phyloP scores from a whole-genome alignment of 2,113 vertebrate genomes.

The Silurus meridionalis region DNA sequence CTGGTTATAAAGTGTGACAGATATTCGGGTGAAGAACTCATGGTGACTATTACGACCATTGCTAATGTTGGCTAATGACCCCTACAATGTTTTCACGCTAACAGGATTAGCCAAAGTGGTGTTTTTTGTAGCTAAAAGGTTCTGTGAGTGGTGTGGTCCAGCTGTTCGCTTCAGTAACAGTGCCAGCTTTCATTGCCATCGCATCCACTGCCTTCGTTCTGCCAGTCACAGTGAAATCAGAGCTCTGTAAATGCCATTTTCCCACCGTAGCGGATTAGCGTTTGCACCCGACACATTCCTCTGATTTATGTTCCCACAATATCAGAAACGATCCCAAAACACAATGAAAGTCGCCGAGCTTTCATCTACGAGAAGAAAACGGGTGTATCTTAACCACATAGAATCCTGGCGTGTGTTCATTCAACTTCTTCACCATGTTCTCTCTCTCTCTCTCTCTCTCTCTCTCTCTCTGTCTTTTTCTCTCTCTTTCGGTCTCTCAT shows the following conservation, averaged over 20 bases:
- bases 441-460: background rate
- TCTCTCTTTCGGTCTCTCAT: no score
- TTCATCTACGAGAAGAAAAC: conserved; percentile 36
- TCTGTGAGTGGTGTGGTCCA: background rate
- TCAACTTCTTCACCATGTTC: background rate
- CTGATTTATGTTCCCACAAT: conserved; percentile 40
- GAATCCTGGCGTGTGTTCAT: conserved; percentile 30
- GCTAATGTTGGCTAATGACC: background rate
- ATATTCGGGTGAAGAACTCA: background rate
- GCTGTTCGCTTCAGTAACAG: conserved; percentile 5
- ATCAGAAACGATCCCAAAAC: conserved; percentile 26
- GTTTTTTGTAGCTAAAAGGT: background rate
- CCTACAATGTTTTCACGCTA: background rate
- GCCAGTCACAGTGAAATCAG: conserved; percentile 44
- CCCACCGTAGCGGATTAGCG: conserved; percentile 33
- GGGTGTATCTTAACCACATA: conserved; percentile 27
- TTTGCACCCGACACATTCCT: conserved; percentile 32
- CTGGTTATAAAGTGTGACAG: background rate
- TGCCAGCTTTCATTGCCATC: conserved; percentile 32
- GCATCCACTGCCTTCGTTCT: background rate
- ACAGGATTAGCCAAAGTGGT: background rate
- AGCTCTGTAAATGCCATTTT: conserved; percentile 32
- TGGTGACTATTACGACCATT: background rate
- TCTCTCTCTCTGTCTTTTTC: no score
- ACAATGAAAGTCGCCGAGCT: background rate